A percentile compares a stretch with the other conserved stretches of the same genome.
Conservation (phyloP, 1,140 invertebrate species). For the Epicauta chinensis region DNA sequence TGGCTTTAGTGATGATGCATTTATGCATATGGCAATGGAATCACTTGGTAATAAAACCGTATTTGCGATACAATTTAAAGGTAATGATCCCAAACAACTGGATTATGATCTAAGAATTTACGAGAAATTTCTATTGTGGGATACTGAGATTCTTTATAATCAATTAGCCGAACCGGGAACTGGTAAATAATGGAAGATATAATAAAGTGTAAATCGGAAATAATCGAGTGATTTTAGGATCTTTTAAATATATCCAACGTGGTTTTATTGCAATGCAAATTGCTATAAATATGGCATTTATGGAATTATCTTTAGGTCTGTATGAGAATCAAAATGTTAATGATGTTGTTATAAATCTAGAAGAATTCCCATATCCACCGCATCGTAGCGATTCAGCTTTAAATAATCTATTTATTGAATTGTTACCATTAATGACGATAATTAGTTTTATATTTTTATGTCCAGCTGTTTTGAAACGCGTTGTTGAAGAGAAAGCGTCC, state of each 20-base stretch:
- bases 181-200: constrained; percentile 13
- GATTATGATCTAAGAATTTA: constrained; percentile 25
- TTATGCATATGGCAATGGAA: background rate
- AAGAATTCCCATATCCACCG: constrained; percentile 39
- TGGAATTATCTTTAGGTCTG: constrained; percentile 19
- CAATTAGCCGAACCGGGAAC: constrained; percentile 22
- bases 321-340: too few species aligned
- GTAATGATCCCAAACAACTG: constrained; percentile 30
- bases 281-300: constrained; percentile 32
- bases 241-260: constrained; percentile 26
- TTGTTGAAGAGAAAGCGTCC: constrained; percentile 40
- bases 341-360: background rate
- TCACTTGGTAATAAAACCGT: too few species aligned
- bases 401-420: constrained; percentile 25
- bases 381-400: constrained; percentile 31
- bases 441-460: constrained; percentile 39
- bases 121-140: constrained; percentile 28
- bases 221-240: constrained; percentile 10
- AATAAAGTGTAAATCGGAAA: background rate
- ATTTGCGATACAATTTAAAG: background rate
- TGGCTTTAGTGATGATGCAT: constrained; percentile 1
- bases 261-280: constrained; percentile 35
- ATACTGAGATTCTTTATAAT: constrained; percentile 29
- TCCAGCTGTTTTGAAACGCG: constrained; percentile 34
- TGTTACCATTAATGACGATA: constrained; percentile 35